Base-by-base conservation (phyloP, 2,797 vertebrate genomes). In the Leptodactylus fallax region DNA sequence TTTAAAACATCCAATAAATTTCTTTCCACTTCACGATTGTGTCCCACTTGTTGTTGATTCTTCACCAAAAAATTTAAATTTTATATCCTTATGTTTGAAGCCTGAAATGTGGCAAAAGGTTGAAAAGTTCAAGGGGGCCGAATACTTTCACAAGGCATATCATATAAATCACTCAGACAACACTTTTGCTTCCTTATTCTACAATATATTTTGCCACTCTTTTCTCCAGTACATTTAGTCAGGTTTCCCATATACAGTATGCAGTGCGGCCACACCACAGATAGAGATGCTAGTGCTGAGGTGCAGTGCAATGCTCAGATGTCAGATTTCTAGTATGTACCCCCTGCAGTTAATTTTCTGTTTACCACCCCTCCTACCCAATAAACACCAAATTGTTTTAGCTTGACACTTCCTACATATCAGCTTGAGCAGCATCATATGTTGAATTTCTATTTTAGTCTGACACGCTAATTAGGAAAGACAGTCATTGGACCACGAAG, bases 381-480 rank as follows among this genome's bases (percentile, higher is more conserved):
- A 86, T 72, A 91, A 93, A 90, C 88, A 88, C 90, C 90, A 91
- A 91, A 87, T 92, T 92, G 90, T 92, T 91, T 87, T 92, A 80
- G 85, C 74, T 90, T 85, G n/a, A 0, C 36, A 84, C 89, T 0
- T 25, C 81, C 58, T n/a, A 74, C 83, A 88, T 89, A 91, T 90
- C 86, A 90, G 87, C 71, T 21, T 91, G 90, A 88, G 76, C 83
- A 84, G 85, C 91, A 91, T 74, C 88, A 92, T 89, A 91, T 82
- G 90, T 92, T 79, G 71, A 8, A 19, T 83, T 92, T 92, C 93
- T 94, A 91, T 93, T 93, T 94, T 92, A 90, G 23, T 51, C 63
- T 85, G 85, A 60, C 86, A 7, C 4, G 63, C 81, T 93, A 90
- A 92, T 90, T 91, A 92, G 80, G 76, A 89, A 55, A 81, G 76